Evolutionary conservation across 2,888 invertebrate species (phyloP), one percentile per base, ranked within the genome.

Genomic region (Lithophane ornitopus): DNA sequence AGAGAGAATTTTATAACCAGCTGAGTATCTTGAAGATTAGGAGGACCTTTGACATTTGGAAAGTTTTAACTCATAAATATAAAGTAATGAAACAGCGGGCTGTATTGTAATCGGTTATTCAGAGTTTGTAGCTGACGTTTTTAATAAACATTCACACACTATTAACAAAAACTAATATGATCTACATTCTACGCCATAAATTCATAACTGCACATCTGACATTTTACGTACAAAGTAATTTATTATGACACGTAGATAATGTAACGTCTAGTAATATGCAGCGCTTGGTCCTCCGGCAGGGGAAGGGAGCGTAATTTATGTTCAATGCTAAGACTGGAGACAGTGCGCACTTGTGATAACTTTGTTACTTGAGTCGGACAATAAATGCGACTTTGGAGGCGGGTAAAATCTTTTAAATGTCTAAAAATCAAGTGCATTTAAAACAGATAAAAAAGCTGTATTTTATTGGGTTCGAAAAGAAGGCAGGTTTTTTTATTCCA

Each of bases 221-320:
- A 71, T 54, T 63, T 68, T 71, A 63, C 68, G 41, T 56, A 72
- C 81, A 72, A 69, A 70, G 77, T 81, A 61, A 81, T 81, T 81
- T 72, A 77, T 69, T 72, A 76, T 65, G 28, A 62, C 61, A 63
- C 11, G 28, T 62, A 54, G 1, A 9, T 44, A 75, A 34, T 54
- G 58, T 73, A 46, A 78, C 22, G 70, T 59, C 22, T 73, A 62
- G 75, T 70, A 73, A 73, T 73, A 83, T 73, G 80, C 80, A 83
- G 22, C 61, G 70, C 54, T 56, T 59, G 49, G 34, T 58, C 49
- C 41, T 63, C 65, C 70, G 22, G 41, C 26, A 28, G 41, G 41
- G 16, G 19, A 28, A 44, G 54, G 49, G 34, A 34, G 39, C 14
- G 58, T 75, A 82, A 82, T 82, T 82, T 82, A 82, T 82, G 82